Percentiles rank a stretch among this genome's conserved stretches.
phyloP scores from a whole-genome alignment of 2,797 vertebrate genomes.

The Morus bassanus region DNA sequence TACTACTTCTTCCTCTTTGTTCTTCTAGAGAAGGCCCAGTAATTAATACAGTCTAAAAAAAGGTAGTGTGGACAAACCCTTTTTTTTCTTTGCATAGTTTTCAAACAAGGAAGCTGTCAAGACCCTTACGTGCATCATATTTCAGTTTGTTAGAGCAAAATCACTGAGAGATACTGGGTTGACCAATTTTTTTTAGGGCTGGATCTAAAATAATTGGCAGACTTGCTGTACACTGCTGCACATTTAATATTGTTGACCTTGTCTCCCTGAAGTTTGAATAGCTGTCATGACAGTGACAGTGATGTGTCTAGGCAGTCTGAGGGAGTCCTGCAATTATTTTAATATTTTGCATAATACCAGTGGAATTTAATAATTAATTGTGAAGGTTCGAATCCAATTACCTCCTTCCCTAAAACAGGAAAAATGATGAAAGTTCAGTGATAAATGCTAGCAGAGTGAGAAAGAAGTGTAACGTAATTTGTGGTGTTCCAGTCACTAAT shows the following conservation, averaged over 20 bases:
- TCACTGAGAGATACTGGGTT: not conserved
- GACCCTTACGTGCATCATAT: not conserved
- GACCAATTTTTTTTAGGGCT: not conserved
- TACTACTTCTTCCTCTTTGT: constrained; percentile 23
- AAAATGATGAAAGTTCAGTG: not conserved
- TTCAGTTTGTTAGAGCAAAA: not conserved
- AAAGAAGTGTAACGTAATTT: not conserved
- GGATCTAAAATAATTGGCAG: constrained; percentile 15
- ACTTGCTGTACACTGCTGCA: not conserved
- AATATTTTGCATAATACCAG: not conserved
- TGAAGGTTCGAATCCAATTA: constrained; percentile 14
- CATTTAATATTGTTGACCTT: not conserved
- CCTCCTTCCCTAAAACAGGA: not conserved
- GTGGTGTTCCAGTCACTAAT: not conserved
- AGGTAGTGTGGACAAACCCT: not conserved
- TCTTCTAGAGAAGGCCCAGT: not conserved
- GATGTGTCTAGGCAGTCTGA: constrained; percentile 1
- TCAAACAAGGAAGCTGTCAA: not conserved
- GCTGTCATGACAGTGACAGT: not conserved
- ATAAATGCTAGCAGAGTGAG: not conserved
- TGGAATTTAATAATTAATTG: constrained; percentile 1
- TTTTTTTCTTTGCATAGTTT: not conserved
- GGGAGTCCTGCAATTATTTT: constrained; percentile 7
- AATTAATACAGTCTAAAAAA: constrained; percentile 31
- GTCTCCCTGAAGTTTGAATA: not conserved